A percentile compares a stretch with the other conserved stretches of the same genome.
phyloP scores from a whole-genome alignment of 2,888 invertebrate genomes.

The Chelonus formosanus region DNA sequence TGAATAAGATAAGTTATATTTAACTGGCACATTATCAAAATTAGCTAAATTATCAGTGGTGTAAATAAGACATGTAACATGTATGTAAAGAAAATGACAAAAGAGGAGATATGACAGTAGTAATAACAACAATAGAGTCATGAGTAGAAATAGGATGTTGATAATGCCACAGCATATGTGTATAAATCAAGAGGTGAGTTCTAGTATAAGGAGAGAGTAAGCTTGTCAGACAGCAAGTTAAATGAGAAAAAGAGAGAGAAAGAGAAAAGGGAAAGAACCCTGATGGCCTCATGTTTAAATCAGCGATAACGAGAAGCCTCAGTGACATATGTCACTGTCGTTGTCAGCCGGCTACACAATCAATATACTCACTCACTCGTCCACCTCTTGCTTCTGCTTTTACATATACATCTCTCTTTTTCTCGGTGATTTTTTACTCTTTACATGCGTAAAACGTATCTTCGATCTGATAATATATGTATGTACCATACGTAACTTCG shows the following conservation, averaged over 20 bases:
- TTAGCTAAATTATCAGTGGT: too few species aligned
- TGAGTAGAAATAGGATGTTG: slow-evolving; percentile 30
- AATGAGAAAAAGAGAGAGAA: slow-evolving; percentile 19
- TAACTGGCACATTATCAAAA: too few species aligned
- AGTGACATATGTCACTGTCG: slow-evolving; percentile 66
- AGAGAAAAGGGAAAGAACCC: slow-evolving; percentile 45
- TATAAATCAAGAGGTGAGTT: slow-evolving; percentile 10
- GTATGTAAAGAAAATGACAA: slow-evolving; percentile 14
- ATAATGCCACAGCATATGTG: neutral
- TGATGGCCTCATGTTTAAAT: slow-evolving; percentile 65
- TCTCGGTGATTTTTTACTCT: slow-evolving; percentile 47
- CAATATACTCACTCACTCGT: slow-evolving; percentile 60
- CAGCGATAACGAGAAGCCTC: slow-evolving; percentile 65
- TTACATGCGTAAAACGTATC: slow-evolving; percentile 39
- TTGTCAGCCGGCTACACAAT: slow-evolving; percentile 65
- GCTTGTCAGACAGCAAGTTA: slow-evolving; percentile 10
- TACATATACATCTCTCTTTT: slow-evolving; percentile 45
- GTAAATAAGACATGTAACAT: slow-evolving; percentile 1
- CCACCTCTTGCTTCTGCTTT: slow-evolving; percentile 42
- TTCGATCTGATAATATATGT: slow-evolving; percentile 53
- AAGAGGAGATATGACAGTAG: slow-evolving; percentile 23
- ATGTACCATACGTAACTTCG: slow-evolving; percentile 62
- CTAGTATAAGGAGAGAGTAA: slow-evolving; percentile 6
- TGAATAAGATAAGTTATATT: too few species aligned
- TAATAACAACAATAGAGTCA: slow-evolving; percentile 32